Percentiles rank a stretch among this genome's conserved stretches.
Conservation (phyloP, 92 coral and sea anemone species). For the Epizoanthus rinbou region DNA sequence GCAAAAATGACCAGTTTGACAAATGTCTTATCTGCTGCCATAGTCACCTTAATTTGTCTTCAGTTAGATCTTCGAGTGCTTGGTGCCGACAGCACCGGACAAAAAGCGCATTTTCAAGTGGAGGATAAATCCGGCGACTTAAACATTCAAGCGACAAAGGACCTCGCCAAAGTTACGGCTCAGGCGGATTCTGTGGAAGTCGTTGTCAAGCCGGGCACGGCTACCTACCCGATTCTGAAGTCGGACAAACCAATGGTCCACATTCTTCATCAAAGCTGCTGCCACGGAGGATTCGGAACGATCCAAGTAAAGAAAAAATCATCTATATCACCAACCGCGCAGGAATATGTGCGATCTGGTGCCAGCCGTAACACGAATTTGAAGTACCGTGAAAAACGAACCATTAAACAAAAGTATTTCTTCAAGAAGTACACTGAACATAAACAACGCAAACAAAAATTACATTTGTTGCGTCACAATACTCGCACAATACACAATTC, state of each 20-base stretch:
- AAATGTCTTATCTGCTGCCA: neutral
- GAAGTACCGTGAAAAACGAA: neutral
- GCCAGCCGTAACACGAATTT: constrained; percentile 3
- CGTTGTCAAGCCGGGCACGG: constrained; percentile 94
- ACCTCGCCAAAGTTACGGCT: constrained; percentile 82
- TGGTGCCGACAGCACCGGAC: constrained; percentile 73
- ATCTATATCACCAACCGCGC: neutral
- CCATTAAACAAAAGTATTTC: neutral
- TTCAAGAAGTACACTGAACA: constrained; percentile 16
- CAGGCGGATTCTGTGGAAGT: constrained; percentile 96
- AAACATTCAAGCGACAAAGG: constrained; percentile 82
- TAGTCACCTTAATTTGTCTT: neutral
- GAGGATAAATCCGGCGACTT: constrained; percentile 98
- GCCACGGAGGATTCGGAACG: constrained; percentile 63
- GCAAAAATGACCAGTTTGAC: neutral
- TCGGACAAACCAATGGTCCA: constrained; percentile 95
- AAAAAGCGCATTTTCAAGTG: constrained; percentile 96
- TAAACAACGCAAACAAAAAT: neutral
- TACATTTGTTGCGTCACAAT: neutral
- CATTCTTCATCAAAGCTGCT: constrained; percentile 51
- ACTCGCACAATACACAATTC: neutral
- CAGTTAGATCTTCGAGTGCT: neutral
- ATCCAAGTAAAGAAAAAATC: constrained; percentile 60
- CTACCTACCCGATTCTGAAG: constrained; percentile 83
- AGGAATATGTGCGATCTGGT: neutral